A percentile compares a stretch with the other conserved stretches of the same genome.
These are phyloP conservation scores for Eonycteris spelaea DNA, from an alignment of 2,113 vertebrate species.

Conservation along the genomic window DNA sequence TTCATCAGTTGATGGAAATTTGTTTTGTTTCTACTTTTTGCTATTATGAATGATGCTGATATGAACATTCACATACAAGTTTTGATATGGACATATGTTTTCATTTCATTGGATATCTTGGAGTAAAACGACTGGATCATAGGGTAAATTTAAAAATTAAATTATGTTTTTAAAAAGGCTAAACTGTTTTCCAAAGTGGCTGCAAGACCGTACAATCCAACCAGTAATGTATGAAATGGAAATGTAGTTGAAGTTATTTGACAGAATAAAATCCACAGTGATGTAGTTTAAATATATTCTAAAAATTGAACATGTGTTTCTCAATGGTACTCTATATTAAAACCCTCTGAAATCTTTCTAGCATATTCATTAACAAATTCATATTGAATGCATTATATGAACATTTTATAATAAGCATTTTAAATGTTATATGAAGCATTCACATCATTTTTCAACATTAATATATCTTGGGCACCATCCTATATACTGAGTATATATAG, in stretches of 20 bases:
- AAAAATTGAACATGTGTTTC: background rate
- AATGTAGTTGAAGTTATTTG: background rate
- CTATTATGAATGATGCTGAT: background rate
- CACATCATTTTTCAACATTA: background rate
- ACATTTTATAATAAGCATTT: background rate
- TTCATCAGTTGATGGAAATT: background rate
- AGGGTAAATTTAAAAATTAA: background rate
- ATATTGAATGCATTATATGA: background rate
- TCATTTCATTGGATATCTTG: background rate
- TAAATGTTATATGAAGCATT: background rate
- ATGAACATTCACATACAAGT: background rate
- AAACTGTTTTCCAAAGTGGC: background rate
- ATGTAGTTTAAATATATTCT: background rate
- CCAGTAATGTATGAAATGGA: background rate
- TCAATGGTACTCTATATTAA: background rate
- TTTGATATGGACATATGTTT: background rate
- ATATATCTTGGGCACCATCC: background rate
- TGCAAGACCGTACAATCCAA: background rate
- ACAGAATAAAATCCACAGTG: background rate
- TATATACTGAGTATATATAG: background rate
- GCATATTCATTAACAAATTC: background rate
- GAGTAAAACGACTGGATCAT: background rate
- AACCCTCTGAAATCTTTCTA: background rate
- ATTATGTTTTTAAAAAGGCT: background rate
- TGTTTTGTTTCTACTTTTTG: background rate